Percentiles rank a stretch among this genome's conserved stretches.
Conservation (phyloP, 1,140 invertebrate genomes). For the Idris sp. region DNA sequence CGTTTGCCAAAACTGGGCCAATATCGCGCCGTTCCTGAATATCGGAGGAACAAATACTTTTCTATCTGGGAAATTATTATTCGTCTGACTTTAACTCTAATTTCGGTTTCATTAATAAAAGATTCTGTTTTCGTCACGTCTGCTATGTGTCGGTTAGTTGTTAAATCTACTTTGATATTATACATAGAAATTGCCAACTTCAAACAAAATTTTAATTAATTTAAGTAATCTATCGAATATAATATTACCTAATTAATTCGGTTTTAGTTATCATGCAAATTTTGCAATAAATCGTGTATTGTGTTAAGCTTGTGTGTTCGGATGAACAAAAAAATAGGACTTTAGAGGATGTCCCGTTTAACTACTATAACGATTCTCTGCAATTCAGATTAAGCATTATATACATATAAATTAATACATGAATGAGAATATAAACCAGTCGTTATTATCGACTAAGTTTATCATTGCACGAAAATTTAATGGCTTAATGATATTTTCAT, state of each 20-base stretch:
- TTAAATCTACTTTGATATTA: conserved; percentile 14
- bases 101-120: too few relatives aligned
- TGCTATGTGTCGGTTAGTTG: too few relatives aligned
- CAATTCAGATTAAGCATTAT: conserved; percentile 24
- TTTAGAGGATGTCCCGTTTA: conserved; percentile 22
- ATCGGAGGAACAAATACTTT: too few relatives aligned
- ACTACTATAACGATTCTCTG: conserved; percentile 20
- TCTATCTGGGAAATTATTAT: too few relatives aligned
- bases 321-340: conserved; percentile 16
- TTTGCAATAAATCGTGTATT: conserved; percentile 37
- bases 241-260: conserved; percentile 29
- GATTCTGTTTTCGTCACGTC: too few relatives aligned
- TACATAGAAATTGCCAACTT: conserved; percentile 13
- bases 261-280: conserved; percentile 36
- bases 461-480: neutral
- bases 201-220: conserved; percentile 26
- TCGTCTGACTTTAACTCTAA: too few relatives aligned
- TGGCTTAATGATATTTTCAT: too few relatives aligned
- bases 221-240: conserved; percentile 29
- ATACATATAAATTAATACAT: conserved; percentile 27
- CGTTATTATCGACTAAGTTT: conserved; percentile 6
- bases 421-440: conserved; percentile 15
- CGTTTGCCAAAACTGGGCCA: too few relatives aligned
- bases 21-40: too few relatives aligned
- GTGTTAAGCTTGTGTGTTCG: conserved; percentile 23